Base-by-base conservation (phyloP, 2,797 vertebrate genomes). In the Bryconaethiops microstoma region DNA sequence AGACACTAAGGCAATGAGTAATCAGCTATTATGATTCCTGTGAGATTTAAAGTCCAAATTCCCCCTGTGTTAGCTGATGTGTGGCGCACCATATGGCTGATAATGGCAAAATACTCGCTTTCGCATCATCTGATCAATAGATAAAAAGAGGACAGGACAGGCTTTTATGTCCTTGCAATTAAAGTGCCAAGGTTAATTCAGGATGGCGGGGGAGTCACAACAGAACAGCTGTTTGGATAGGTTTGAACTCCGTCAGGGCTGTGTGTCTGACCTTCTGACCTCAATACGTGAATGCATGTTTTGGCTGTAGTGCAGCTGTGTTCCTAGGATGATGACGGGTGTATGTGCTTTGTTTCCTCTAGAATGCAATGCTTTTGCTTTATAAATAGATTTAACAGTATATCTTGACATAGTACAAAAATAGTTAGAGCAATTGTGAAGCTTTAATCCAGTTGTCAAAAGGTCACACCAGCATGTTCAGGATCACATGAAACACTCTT, bases 1-100 rank as follows among this genome's bases (percentile, higher is more conserved):
- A 71, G 70, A 67, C 57, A 65, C 74, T 55, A 64, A 76, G 72
- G 75, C 76, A 81, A 82, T 55, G 69, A 60, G 73, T 60, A 78
- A 72, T 76, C 25, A 62, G 48, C 73, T 60, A 69, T 67, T 79
- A 72, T 71, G 57, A 73, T 74, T 72, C 71, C 70, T 78, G 25
- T 23, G 74, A 65, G 74, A 65, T 68, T n/a, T 23, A 13, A 35
- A 45, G 52, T 60, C 50, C 72, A 60, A 23, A 48, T 14, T 78
- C 29, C 7, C 78, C 60, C 72, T 77, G 50, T 76, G 65, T 81
- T 57, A 54, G 52, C 55, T 76, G 74, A 77, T 77, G 69, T 57
- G 76, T 17, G 48, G 50, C 54, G 71, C 69, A 23, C 79, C 70
- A 79, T 77, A 81, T 84, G 62, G 54, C 63, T 12, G 39, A 73